Evolutionary conservation across 2,797 vertebrate species (phyloP).

Genomic region (Pantherophis vulpinus): DNA sequence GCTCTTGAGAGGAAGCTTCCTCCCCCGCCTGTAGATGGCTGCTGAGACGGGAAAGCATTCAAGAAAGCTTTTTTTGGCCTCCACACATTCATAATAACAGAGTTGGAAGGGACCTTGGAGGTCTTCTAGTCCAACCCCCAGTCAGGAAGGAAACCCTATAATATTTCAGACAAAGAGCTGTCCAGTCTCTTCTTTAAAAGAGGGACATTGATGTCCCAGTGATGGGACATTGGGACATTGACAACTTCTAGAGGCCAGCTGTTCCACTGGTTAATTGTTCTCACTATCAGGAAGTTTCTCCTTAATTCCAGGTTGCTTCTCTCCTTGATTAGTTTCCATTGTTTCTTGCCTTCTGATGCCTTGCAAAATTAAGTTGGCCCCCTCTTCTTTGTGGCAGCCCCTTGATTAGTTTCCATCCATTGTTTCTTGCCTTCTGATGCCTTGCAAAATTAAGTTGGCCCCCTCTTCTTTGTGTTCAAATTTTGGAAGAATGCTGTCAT

Average conservation of each 20-base stretch:
- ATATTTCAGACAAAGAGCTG: not conserved
- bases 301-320: not conserved
- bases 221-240: fast-evolving
- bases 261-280: not conserved
- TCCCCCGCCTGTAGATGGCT: not conserved
- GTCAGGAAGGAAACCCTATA: not conserved
- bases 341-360: not conserved
- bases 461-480: not conserved
- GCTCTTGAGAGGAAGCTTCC: not conserved
- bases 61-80: not conserved
- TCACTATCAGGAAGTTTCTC: not conserved
- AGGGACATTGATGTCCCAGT: not conserved
- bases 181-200: too few species aligned
- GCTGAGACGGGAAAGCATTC: not conserved
- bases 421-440: not conserved
- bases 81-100: not conserved
- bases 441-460: not conserved
- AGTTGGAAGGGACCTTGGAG: not conserved
- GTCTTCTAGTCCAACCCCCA: not conserved
- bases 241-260: not conserved
- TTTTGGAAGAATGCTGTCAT: not conserved
- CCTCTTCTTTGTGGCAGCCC: not conserved
- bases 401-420: too few species aligned
- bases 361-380: not conserved
- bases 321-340: not conserved